Evolutionary conservation across 2,888 invertebrate species (phyloP).

Genomic region (Lissonota sp.): DNA sequence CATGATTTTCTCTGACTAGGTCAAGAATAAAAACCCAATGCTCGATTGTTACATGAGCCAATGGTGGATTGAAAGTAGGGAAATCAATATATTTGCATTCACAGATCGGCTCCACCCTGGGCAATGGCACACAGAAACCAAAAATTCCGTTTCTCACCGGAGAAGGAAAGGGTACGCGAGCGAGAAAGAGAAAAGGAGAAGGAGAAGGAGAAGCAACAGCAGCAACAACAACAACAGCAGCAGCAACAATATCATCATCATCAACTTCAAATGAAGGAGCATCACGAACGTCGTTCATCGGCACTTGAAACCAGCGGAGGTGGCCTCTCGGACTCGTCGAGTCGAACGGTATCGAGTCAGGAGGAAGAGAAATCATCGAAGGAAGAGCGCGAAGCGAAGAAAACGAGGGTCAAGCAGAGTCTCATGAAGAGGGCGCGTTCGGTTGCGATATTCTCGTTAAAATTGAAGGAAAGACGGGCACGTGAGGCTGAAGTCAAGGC

Average conservation of each 20-base stretch:
- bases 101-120: conserved; percentile 86
- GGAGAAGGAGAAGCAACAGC: conserved; percentile 72
- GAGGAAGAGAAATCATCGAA: conserved; percentile 84
- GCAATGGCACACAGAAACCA: conserved; percentile 80
- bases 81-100: conserved; percentile 10
- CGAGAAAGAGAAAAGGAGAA: conserved; percentile 80
- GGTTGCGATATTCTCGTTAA: conserved; percentile 93
- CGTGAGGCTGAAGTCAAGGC: conserved; percentile 90
- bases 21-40: too few species aligned
- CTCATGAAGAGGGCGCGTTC: conserved; percentile 93
- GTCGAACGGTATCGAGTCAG: conserved; percentile 86
- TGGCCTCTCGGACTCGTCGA: conserved; percentile 85
- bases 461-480: conserved; percentile 91
- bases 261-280: conserved; percentile 55
- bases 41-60: too few species aligned
- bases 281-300: conserved; percentile 66
- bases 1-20: not conserved
- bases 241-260: conserved; percentile 68
- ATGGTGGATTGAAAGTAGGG: not conserved
- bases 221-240: conserved; percentile 72
- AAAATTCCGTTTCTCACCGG: conserved; percentile 83
- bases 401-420: conserved; percentile 89
- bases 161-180: conserved; percentile 79
- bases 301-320: conserved; percentile 62
- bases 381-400: conserved; percentile 88